Conservation (phyloP, 2,888 invertebrate species). For the Heliconius ethilla region DNA sequence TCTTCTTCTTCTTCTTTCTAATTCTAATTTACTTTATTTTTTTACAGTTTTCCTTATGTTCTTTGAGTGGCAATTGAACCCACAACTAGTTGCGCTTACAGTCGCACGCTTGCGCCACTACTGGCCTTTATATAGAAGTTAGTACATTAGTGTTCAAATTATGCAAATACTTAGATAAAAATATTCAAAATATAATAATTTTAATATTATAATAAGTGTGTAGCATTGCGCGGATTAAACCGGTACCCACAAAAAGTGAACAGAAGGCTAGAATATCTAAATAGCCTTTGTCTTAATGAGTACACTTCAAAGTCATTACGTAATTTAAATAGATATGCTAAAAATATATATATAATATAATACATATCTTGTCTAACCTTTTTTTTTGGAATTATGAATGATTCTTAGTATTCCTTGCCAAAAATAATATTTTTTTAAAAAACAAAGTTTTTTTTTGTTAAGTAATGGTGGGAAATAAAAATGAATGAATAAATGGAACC, state of each 20-base stretch:
- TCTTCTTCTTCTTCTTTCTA: too few relatives aligned
- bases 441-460: too few relatives aligned
- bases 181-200: background rate
- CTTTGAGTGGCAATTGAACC: too few relatives aligned
- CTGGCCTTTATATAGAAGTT: too few relatives aligned
- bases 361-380: background rate
- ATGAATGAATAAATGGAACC: too few relatives aligned
- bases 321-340: background rate
- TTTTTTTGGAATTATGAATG: background rate
- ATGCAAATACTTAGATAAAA: conserved; percentile 10
- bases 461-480: too few relatives aligned
- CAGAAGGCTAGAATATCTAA: conserved; percentile 29
- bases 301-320: conserved; percentile 16
- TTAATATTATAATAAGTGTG: conserved; percentile 1
- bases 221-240: conserved; percentile 10
- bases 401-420: background rate
- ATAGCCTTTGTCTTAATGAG: conserved; percentile 20
- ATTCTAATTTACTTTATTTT: too few relatives aligned
- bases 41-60: too few relatives aligned
- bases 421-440: too few relatives aligned
- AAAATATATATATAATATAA: background rate
- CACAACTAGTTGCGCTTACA: too few relatives aligned
- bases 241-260: conserved; percentile 22
- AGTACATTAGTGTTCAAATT: conserved; percentile 5
- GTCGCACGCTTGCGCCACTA: too few relatives aligned